Percentiles rank a stretch among this genome's conserved stretches.
phyloP scores from a whole-genome alignment of 2,888 invertebrate genomes.

The Anaspis maculata region DNA sequence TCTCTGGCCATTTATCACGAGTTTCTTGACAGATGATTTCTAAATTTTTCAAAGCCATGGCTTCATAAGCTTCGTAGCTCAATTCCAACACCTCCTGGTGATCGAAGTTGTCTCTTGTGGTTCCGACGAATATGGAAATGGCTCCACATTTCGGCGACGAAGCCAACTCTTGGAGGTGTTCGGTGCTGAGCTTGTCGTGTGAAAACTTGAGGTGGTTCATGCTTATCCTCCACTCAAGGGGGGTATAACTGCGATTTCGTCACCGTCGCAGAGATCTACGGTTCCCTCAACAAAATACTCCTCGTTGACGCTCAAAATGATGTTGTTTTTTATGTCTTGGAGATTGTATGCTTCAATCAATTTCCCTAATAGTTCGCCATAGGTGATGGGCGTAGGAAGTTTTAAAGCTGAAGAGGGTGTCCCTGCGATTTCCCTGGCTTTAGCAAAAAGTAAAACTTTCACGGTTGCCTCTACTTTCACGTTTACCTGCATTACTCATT shows the following conservation, averaged over 20 bases:
- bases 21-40: constrained; percentile 66
- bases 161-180: constrained; percentile 57
- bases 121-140: constrained; percentile 81
- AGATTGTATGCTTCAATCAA: constrained; percentile 58
- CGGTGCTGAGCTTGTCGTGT: constrained; percentile 57
- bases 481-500: no score
- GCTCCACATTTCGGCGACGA: constrained; percentile 74
- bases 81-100: constrained; percentile 75
- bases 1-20: constrained; percentile 61
- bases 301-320: constrained; percentile 79
- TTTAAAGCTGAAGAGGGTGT: constrained; percentile 47
- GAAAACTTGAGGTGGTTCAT: constrained; percentile 68
- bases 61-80: constrained; percentile 89
- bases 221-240: constrained; percentile 84
- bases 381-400: constrained; percentile 47
- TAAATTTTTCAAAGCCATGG: constrained; percentile 84
- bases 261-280: constrained; percentile 51
- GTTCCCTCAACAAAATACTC: constrained; percentile 56
- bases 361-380: constrained; percentile 50
- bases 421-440: constrained; percentile 76
- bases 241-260: constrained; percentile 87
- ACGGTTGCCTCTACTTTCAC: constrained; percentile 37
- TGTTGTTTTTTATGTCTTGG: constrained; percentile 55
- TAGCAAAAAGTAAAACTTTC: constrained; percentile 81
- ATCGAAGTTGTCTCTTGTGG: constrained; percentile 77